Conservation (phyloP, 2,797 vertebrate genomes). For the Phrynocephalus guinanensis region DNA sequence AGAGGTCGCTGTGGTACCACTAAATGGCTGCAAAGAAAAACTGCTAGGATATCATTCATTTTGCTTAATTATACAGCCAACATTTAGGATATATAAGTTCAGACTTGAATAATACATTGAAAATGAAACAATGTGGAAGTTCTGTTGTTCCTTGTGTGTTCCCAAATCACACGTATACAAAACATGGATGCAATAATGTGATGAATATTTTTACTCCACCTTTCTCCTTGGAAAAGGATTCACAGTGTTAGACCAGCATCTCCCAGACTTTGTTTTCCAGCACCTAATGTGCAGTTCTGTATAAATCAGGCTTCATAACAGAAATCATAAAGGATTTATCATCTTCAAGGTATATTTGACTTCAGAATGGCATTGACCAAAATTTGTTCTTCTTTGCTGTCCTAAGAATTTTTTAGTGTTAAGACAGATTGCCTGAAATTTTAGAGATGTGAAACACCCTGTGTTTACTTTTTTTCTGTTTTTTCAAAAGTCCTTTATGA, state of each 20-base stretch:
- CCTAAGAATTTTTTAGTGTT: not conserved
- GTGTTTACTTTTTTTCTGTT: not conserved
- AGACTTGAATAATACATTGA: not conserved
- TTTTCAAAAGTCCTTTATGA: not conserved
- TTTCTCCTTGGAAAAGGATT: not conserved
- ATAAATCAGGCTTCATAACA: not conserved
- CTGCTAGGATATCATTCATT: not conserved
- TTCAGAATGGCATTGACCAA: not conserved
- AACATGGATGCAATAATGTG: not conserved
- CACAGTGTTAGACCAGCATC: not conserved
- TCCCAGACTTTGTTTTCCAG: not conserved
- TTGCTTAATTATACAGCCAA: not conserved
- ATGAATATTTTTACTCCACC: not conserved
- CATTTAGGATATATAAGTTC: not conserved
- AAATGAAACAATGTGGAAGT: not conserved
- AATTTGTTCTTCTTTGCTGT: not conserved
- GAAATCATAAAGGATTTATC: not conserved
- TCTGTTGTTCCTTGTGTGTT: not conserved
- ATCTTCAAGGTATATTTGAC: not conserved
- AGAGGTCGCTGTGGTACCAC: constrained; percentile 71
- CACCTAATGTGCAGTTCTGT: not conserved
- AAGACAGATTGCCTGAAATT: not conserved
- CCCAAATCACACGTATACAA: not conserved
- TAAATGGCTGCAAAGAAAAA: constrained; percentile 21
- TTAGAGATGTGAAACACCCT: constrained; percentile 14